Conservation (phyloP, 2,888 invertebrate species). For the Drosophila paramelanica region DNA sequence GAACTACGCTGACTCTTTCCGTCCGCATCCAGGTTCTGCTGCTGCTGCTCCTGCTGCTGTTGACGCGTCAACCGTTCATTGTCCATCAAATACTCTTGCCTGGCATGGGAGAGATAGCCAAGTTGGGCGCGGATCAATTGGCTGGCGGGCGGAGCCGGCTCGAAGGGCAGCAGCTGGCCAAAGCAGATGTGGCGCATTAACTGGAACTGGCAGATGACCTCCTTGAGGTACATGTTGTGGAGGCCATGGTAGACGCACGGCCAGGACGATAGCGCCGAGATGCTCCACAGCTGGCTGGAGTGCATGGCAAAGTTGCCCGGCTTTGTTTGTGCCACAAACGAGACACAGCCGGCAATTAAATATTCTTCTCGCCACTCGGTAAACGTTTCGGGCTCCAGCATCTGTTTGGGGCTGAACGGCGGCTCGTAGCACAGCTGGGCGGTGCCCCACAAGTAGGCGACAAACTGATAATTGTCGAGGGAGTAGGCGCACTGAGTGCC, state of each 20-base stretch:
- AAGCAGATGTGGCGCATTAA: slow-evolving; percentile 97
- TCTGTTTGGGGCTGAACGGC: slow-evolving; percentile 92
- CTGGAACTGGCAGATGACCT: slow-evolving; percentile 96
- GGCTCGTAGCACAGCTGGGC: slow-evolving; percentile 95
- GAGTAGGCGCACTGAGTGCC: slow-evolving; percentile 99
- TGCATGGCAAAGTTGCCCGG: slow-evolving; percentile 99
- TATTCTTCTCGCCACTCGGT: slow-evolving; percentile 90
- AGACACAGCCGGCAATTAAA: slow-evolving; percentile 96
- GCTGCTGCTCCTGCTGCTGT: not conserved
- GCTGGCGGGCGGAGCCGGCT: slow-evolving; percentile 82
- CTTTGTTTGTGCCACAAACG: slow-evolving; percentile 94
- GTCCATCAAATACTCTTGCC: not conserved
- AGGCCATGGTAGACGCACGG: slow-evolving; percentile 96
- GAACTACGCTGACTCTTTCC: no score
- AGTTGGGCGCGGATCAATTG: slow-evolving; percentile 67
- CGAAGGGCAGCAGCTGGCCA: slow-evolving; percentile 93
- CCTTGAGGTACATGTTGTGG: slow-evolving; percentile 98
- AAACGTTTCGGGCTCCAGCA: slow-evolving; percentile 90
- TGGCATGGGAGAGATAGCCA: slow-evolving; percentile 52
- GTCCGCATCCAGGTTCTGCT: no score
- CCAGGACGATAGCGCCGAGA: slow-evolving; percentile 97
- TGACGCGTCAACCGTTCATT: not conserved
- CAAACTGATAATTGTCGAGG: slow-evolving; percentile 98
- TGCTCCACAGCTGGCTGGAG: slow-evolving; percentile 99
- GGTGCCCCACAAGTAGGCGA: slow-evolving; percentile 99